Base-by-base conservation (phyloP, 1,140 invertebrate species). In the Drosophila burlai region DNA sequence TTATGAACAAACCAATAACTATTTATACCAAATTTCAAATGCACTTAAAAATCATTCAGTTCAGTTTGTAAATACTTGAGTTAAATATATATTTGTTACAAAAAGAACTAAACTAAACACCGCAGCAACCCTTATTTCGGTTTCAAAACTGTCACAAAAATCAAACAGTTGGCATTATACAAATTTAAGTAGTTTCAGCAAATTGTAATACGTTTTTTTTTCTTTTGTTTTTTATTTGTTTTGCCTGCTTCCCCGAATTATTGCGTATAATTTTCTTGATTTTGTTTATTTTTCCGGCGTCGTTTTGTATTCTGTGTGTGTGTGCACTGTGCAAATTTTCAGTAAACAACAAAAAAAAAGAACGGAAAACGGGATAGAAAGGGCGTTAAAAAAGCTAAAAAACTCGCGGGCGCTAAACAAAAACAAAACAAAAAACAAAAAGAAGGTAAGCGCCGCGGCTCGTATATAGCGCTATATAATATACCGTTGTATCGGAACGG, bases 251-350 rank as follows among this genome's bases (percentile, higher is more conserved):
- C 62, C 21, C 36, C 18, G 62, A 11, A 36, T 29, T 50, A 21
- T 73, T 69, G 57, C 42, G 59, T 42, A 64, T 47, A 64, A 50
- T 45, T 66, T 65, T 57, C 54, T 54, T 50, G 45, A 61, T 71
- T 64, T 71, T 66, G 26, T 66, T 66, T 76, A 4, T 52, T 46
- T 29, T 59, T 29, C 21, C 54, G 52, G 52, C 31, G 13, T 38
- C 8, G 15, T n/a, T 21, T 36, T 36, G 18, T 21, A 9, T 54
- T 54, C 13, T 2, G 9, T 54, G 16, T 55, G 16, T 55, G 72
- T 66, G 59, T 55, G 65, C 47, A 65, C 55, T 36, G 76, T 76
- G 55, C 60, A 86, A 86, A 86, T 86, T 87, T 57, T 73, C 26
- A 73, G 83, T 87, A 29, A 26, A 24, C 24, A 24, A 24, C 24